Evolutionary conservation across 2,797 vertebrate genomes (phyloP).

Genomic region (Acrocephalus scirpaceus): DNA sequence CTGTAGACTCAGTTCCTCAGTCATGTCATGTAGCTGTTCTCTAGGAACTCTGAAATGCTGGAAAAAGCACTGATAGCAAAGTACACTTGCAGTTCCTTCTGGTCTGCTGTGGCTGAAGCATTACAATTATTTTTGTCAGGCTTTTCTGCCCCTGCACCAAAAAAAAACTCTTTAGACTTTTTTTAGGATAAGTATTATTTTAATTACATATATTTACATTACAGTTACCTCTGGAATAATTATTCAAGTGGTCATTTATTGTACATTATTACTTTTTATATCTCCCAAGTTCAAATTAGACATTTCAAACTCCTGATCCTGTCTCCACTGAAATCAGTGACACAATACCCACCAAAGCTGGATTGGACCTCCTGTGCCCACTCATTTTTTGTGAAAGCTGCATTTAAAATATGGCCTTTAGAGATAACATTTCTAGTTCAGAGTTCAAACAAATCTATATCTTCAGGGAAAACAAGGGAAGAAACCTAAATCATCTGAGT

Average conservation of each 20-base stretch:
- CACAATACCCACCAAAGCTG: background rate
- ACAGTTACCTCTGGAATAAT: background rate
- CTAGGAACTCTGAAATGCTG: conserved; percentile 10
- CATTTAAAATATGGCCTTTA: background rate
- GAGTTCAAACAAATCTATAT: background rate
- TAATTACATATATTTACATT: background rate
- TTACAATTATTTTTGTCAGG: background rate
- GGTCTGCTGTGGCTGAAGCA: background rate
- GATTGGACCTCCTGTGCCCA: background rate
- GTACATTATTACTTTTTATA: background rate
- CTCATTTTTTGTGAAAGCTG: conserved; percentile 16
- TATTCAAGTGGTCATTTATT: background rate
- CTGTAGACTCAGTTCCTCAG: conserved; percentile 13
- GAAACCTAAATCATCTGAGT: background rate
- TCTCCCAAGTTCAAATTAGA: background rate
- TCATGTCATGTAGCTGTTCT: conserved; percentile 16
- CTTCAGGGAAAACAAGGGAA: background rate
- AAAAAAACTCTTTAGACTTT: fast-evolving
- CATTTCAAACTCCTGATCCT: background rate
- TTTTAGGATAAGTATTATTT: background rate
- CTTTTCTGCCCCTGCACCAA: background rate
- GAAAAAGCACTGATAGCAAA: background rate
- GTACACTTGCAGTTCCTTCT: background rate
- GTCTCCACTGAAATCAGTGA: background rate
- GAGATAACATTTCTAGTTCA: background rate